phyloP scores from a whole-genome alignment of 2,888 invertebrate genomes.

The Timema podura region DNA sequence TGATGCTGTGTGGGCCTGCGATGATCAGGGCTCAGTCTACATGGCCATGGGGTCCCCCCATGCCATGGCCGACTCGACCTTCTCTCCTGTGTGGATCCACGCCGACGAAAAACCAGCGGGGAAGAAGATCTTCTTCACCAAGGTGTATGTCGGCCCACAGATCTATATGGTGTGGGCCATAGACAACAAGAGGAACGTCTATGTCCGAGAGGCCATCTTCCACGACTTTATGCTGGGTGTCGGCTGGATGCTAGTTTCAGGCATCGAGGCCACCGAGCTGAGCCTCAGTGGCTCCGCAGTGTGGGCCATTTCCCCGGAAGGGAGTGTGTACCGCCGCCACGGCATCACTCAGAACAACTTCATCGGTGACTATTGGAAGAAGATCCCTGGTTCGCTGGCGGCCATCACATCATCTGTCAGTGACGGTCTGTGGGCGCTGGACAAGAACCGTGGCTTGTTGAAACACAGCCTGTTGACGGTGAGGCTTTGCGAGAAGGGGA shows the following conservation, averaged over 20 bases:
- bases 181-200: slow-evolving; percentile 47
- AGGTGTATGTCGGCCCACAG: slow-evolving; percentile 43
- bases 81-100: slow-evolving; percentile 49
- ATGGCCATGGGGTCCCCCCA: slow-evolving; percentile 47
- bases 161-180: slow-evolving; percentile 49
- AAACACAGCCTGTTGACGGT: slow-evolving; percentile 32
- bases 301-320: slow-evolving; percentile 46
- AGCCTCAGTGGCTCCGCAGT: slow-evolving; percentile 44
- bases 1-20: slow-evolving; percentile 50
- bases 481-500: slow-evolving; percentile 15
- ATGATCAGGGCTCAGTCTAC: slow-evolving; percentile 46
- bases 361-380: slow-evolving; percentile 48
- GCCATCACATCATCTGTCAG: slow-evolving; percentile 39
- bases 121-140: slow-evolving; percentile 40
- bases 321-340: slow-evolving; percentile 44
- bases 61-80: slow-evolving; percentile 42
- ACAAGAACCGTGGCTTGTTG: slow-evolving; percentile 30
- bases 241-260: slow-evolving; percentile 49
- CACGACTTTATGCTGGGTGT: slow-evolving; percentile 49
- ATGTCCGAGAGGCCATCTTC: slow-evolving; percentile 48
- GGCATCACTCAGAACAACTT: slow-evolving; percentile 47
- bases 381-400: slow-evolving; percentile 40
- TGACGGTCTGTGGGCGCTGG: slow-evolving; percentile 39
- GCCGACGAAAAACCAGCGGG: slow-evolving; percentile 39
- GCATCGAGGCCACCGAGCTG: slow-evolving; percentile 45